These are phyloP conservation scores for Muscidifurax raptorellus DNA, from an alignment of 1,140 invertebrate species.

Conservation along the genomic window DNA sequence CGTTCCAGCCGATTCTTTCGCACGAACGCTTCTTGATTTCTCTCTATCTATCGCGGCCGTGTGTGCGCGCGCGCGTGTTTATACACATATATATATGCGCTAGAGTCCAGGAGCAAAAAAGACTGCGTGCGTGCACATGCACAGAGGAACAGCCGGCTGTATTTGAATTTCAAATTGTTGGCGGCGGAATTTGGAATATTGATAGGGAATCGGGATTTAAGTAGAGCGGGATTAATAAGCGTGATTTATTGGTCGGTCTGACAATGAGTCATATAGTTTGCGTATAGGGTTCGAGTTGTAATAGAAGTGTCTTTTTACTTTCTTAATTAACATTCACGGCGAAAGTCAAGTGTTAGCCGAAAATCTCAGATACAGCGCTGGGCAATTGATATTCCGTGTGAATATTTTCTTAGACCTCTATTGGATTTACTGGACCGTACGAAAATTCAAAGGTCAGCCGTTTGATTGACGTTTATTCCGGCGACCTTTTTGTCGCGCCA, in stretches of 20 bases:
- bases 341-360: not conserved
- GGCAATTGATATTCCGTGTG: slow-evolving; percentile 13
- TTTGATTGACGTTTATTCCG: slow-evolving; percentile 20
- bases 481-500: slow-evolving; percentile 9
- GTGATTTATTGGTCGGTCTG: not conserved
- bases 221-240: not conserved
- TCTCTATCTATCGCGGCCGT: not conserved
- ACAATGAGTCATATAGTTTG: too few relatives aligned
- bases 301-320: not conserved
- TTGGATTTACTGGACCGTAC: not conserved
- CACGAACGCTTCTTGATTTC: slow-evolving; percentile 61
- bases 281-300: not conserved
- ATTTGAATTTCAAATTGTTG: slow-evolving; percentile 42
- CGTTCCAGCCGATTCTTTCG: slow-evolving; percentile 59
- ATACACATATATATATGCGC: too few relatives aligned
- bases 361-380: not conserved
- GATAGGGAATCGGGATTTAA: slow-evolving; percentile 18
- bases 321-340: not conserved
- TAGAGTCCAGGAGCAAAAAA: not conserved
- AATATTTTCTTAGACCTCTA: slow-evolving; percentile 50
- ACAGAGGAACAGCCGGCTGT: not conserved
- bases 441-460: slow-evolving; percentile 13
- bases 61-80: not conserved
- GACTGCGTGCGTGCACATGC: too few relatives aligned
- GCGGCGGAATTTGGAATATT: slow-evolving; percentile 8